Conservation (phyloP, 2,797 vertebrate species). For the Menidia menidia region DNA sequence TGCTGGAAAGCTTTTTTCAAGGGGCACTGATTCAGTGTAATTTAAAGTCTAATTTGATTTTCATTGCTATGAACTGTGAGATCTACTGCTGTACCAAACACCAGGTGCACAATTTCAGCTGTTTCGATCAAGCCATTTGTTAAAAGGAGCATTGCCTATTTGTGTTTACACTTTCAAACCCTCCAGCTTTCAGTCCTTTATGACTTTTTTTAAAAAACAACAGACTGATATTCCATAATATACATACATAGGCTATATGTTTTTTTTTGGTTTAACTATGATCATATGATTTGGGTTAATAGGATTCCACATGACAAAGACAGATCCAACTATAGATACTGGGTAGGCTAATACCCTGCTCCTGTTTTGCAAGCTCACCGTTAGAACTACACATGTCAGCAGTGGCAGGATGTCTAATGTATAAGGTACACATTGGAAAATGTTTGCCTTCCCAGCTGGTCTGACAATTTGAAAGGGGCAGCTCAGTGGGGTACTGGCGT, state of each 20-base stretch:
- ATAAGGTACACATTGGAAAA: slow-evolving; percentile 57
- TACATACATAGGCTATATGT: no score
- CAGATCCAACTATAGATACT: slow-evolving; percentile 49
- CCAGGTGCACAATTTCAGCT: slow-evolving; percentile 66
- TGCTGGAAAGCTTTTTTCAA: slow-evolving; percentile 40
- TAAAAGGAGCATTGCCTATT: slow-evolving; percentile 42
- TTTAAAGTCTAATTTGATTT: slow-evolving; percentile 69
- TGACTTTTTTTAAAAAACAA: slow-evolving; percentile 41
- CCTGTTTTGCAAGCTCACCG: slow-evolving; percentile 28
- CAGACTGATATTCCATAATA: slow-evolving; percentile 10
- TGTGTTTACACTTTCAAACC: slow-evolving; percentile 39
- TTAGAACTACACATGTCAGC: slow-evolving; percentile 58
- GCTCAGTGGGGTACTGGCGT: slow-evolving; percentile 37
- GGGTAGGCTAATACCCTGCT: slow-evolving; percentile 9
- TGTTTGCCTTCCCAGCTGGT: slow-evolving; percentile 80
- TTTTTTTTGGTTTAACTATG: not conserved
- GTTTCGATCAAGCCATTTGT: slow-evolving; percentile 48
- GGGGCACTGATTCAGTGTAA: slow-evolving; percentile 45
- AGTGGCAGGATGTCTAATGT: slow-evolving; percentile 74
- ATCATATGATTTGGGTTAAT: slow-evolving; percentile 34
- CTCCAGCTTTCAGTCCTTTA: slow-evolving; percentile 22
- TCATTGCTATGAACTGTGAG: slow-evolving; percentile 58
- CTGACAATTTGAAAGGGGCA: slow-evolving; percentile 59
- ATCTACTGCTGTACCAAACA: slow-evolving; percentile 48
- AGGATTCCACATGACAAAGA: slow-evolving; percentile 62